phyloP scores from a whole-genome alignment of 1,140 invertebrate species.

The Eupeodes corollae region DNA sequence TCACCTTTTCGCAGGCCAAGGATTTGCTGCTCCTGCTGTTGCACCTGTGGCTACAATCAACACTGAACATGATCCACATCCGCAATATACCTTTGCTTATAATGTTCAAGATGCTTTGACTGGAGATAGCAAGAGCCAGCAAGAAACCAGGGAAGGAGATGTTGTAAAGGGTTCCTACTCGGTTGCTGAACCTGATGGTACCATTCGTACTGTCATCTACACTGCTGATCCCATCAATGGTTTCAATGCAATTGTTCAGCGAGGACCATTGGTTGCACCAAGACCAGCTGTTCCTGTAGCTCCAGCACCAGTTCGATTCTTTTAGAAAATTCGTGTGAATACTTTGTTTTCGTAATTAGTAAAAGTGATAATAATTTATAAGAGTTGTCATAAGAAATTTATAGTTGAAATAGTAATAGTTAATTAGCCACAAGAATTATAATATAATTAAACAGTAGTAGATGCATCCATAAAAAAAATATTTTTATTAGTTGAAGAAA shows the following conservation, averaged over 20 bases:
- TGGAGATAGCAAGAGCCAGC: constrained; percentile 50
- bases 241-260: constrained; percentile 47
- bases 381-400: no score
- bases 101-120: constrained; percentile 48
- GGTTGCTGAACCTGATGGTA: constrained; percentile 46
- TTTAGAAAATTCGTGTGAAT: no score
- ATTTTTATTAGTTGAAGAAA: no score
- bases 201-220: constrained; percentile 44
- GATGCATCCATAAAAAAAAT: no score
- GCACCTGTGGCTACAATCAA: constrained; percentile 28
- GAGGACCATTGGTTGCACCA: constrained; percentile 25
- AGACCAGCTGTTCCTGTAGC: constrained; percentile 12
- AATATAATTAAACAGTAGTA: no score
- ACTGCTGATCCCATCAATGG: constrained; percentile 47
- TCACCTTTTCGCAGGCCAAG: background rate
- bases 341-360: no score
- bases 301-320: constrained; percentile 18
- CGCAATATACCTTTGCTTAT: constrained; percentile 49
- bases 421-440: no score
- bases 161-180: constrained; percentile 48
- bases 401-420: no score
- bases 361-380: no score
- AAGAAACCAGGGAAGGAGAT: constrained; percentile 49
- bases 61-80: constrained; percentile 45
- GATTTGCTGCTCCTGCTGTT: constrained; percentile 17